Evolutionary conservation across 2,888 invertebrate species (phyloP).

Genomic region (Leptarthrus brevirostris): DNA sequence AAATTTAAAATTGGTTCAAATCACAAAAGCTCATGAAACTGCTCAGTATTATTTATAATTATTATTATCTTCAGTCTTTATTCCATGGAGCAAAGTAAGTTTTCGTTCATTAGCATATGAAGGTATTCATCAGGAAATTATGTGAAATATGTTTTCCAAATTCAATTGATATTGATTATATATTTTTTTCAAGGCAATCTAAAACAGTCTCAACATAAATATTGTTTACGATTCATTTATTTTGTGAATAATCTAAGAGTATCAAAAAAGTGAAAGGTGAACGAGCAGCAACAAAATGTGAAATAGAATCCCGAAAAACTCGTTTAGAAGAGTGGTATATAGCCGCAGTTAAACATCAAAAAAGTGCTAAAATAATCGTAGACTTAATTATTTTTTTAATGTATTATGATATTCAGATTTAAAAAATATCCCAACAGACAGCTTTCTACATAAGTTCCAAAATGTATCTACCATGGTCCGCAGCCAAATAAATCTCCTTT

Average conservation of each 20-base stretch:
- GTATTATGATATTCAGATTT: too few species aligned
- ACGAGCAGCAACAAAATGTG: slow-evolving; percentile 33
- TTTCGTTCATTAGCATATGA: too few species aligned
- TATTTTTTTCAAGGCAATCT: slow-evolving; percentile 27
- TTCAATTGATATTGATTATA: background rate
- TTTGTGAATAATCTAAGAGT: slow-evolving; percentile 20
- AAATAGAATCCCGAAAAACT: slow-evolving; percentile 22
- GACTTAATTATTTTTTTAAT: background rate
- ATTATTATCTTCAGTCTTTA: too few species aligned
- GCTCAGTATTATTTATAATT: too few species aligned
- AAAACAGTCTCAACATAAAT: background rate
- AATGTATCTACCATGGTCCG: too few species aligned
- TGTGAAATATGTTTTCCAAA: background rate
- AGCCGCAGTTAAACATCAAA: background rate
- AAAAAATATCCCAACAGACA: too few species aligned
- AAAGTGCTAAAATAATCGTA: background rate
- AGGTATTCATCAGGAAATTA: slow-evolving; percentile 31
- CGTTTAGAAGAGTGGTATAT: background rate
- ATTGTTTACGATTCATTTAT: slow-evolving; percentile 3
- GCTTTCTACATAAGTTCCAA: too few species aligned
- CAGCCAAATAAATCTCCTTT: too few species aligned
- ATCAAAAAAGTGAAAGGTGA: slow-evolving; percentile 37
- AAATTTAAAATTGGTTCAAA: too few species aligned
- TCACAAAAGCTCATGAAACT: too few species aligned
- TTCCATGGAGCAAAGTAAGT: too few species aligned